A percentile compares a stretch with the other conserved stretches of the same genome.
Conservation (phyloP, 1,140 invertebrate genomes). For the Cydia pomonella region DNA sequence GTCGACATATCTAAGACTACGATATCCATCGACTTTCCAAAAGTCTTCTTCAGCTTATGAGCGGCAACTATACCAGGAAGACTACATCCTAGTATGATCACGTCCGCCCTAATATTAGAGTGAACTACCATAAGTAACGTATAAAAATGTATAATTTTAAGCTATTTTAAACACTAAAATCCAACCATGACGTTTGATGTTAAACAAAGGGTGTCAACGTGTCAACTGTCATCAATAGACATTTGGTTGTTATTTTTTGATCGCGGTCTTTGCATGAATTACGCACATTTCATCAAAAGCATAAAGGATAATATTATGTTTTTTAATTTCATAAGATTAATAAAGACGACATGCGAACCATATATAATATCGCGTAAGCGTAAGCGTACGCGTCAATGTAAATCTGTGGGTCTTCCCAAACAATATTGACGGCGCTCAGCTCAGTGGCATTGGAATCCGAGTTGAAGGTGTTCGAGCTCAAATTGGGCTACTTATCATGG, state of each 20-base stretch:
- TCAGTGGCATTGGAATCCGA: too few relatives aligned
- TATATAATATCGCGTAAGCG: too few relatives aligned
- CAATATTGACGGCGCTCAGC: too few relatives aligned
- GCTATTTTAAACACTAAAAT: not conserved
- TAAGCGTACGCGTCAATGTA: too few relatives aligned
- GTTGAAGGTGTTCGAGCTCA: too few relatives aligned
- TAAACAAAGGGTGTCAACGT: not conserved
- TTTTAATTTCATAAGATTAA: too few relatives aligned
- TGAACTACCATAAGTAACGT: not conserved
- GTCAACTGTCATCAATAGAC: not conserved
- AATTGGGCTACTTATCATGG: too few relatives aligned
- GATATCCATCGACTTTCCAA: slow-evolving; percentile 70
- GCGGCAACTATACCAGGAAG: slow-evolving; percentile 71
- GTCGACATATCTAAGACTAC: slow-evolving; percentile 60
- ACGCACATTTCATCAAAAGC: too few relatives aligned
- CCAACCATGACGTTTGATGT: not conserved
- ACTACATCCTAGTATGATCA: slow-evolving; percentile 71
- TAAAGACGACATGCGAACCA: too few relatives aligned
- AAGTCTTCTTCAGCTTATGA: slow-evolving; percentile 67
- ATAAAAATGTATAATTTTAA: not conserved
- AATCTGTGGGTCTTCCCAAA: too few relatives aligned
- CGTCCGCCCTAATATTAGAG: slow-evolving; percentile 56
- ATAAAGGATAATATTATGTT: too few relatives aligned
- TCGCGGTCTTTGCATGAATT: too few relatives aligned
- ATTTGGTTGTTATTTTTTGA: not conserved